Percentiles rank a stretch among this genome's conserved stretches.
phyloP scores from a whole-genome alignment of 2,797 vertebrate species.

The Amniataba percoides region DNA sequence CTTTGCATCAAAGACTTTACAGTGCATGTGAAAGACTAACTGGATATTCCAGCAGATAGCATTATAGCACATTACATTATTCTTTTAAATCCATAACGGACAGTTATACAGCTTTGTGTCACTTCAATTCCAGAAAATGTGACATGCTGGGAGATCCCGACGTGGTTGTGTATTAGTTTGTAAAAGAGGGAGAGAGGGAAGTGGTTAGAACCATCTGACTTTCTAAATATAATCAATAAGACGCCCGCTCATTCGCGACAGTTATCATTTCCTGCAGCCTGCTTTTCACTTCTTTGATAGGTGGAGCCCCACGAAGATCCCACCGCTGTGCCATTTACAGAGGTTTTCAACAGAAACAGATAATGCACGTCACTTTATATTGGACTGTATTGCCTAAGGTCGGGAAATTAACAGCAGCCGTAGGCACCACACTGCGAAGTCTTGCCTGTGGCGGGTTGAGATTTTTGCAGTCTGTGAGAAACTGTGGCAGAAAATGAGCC shows the following conservation, averaged over 20 bases:
- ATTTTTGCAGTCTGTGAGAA: slow-evolving; percentile 47
- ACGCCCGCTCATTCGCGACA: slow-evolving; percentile 17
- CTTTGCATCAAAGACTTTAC: slow-evolving; percentile 72
- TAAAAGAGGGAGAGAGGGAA: not conserved
- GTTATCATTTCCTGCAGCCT: not conserved
- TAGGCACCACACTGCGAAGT: slow-evolving; percentile 40
- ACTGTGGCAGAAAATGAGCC: slow-evolving; percentile 51
- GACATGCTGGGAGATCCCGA: slow-evolving; percentile 32
- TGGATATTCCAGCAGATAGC: slow-evolving; percentile 61
- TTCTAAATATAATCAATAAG: not conserved
- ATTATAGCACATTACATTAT: slow-evolving; percentile 55
- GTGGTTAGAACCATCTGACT: not conserved
- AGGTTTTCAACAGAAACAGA: slow-evolving; percentile 35
- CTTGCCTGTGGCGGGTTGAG: slow-evolving; percentile 57
- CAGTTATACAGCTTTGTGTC: slow-evolving; percentile 59
- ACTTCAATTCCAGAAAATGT: slow-evolving; percentile 25
- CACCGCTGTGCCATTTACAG: slow-evolving; percentile 28
- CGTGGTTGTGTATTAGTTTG: slow-evolving; percentile 26
- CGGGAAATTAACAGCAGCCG: slow-evolving; percentile 55
- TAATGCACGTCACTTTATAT: slow-evolving; percentile 30
- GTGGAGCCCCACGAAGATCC: slow-evolving; percentile 23
- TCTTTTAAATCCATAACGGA: slow-evolving; percentile 51
- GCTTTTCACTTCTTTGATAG: slow-evolving; percentile 16
- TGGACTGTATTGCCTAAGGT: slow-evolving; percentile 52
- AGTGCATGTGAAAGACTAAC: slow-evolving; percentile 56